Evolutionary conservation across 1,140 invertebrate genomes (phyloP).

Genomic region (Tyrophagus putrescentiae): DNA sequence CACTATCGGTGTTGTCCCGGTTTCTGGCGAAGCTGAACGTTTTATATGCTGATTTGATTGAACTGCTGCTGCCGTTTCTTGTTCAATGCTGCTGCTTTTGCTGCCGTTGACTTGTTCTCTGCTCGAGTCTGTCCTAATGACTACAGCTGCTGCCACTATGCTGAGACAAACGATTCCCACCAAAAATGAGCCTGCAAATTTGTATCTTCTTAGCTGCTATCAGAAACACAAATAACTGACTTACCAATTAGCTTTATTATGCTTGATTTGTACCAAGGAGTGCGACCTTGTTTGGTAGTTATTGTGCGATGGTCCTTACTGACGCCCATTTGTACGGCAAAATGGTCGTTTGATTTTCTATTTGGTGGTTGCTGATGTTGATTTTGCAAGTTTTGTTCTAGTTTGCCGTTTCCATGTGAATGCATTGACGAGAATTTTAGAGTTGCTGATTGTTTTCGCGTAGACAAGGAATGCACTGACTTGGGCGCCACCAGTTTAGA

Average conservation of each 20-base stretch:
- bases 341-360: too few species aligned
- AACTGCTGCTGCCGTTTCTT: not conserved
- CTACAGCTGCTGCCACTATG: not conserved
- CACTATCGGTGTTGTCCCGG: not conserved
- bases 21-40: not conserved
- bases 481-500: too few species aligned
- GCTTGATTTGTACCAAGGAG: constrained; percentile 3
- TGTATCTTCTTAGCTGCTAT: not conserved
- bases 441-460: too few species aligned
- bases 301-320: too few species aligned
- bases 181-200: not conserved
- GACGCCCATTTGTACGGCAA: too few species aligned
- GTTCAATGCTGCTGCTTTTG: too few species aligned
- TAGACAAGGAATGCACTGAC: too few species aligned
- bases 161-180: constrained; percentile 1
- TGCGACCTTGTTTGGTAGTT: not conserved
- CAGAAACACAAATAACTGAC: not conserved
- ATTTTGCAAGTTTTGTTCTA: too few species aligned
- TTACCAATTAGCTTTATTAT: constrained; percentile 7
- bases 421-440: too few species aligned
- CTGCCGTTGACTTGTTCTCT: too few species aligned
- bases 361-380: too few species aligned
- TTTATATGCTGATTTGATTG: not conserved
- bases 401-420: too few species aligned
- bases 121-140: not conserved